These are phyloP conservation scores for Lophura nycthemera DNA, from an alignment of 2,113 vertebrate species.

Conservation along the genomic window DNA sequence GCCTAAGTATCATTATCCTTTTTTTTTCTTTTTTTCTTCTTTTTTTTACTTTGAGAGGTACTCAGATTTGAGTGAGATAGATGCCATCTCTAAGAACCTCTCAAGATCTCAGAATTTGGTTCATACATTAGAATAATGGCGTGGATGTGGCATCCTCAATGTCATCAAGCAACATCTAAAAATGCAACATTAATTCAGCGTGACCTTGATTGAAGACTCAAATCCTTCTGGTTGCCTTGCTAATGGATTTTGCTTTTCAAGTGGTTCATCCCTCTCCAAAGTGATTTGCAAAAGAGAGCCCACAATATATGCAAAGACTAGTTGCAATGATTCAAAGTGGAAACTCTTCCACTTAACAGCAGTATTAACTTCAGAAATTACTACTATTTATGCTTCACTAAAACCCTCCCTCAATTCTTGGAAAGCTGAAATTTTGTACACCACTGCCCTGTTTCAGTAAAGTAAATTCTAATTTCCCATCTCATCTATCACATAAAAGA, in stretches of 20 bases:
- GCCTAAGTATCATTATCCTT: neutral
- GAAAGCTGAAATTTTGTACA: neutral
- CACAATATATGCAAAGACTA: neutral
- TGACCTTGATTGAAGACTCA: slow-evolving; percentile 20
- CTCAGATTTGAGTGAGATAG: slow-evolving; percentile 14
- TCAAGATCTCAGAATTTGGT: slow-evolving; percentile 21
- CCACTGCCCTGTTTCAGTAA: neutral
- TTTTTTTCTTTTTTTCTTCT: neutral
- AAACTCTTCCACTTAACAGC: slow-evolving; percentile 3
- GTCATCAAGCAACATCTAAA: slow-evolving; percentile 43
- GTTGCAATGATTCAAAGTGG: neutral
- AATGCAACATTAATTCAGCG: slow-evolving; percentile 45
- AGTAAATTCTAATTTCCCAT: slow-evolving; percentile 5
- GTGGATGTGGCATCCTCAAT: neutral
- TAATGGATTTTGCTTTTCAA: slow-evolving; percentile 37
- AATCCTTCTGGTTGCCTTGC: neutral
- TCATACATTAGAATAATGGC: neutral
- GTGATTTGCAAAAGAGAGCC: neutral
- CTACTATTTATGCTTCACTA: neutral
- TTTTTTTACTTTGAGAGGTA: slow-evolving; percentile 1
- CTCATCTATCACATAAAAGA: neutral
- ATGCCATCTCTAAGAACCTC: slow-evolving; percentile 30
- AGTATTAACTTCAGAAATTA: neutral
- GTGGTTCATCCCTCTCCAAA: neutral
- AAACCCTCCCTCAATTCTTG: neutral